phyloP scores from a whole-genome alignment of 2,113 vertebrate genomes.

The Microcebus tavaratra region DNA sequence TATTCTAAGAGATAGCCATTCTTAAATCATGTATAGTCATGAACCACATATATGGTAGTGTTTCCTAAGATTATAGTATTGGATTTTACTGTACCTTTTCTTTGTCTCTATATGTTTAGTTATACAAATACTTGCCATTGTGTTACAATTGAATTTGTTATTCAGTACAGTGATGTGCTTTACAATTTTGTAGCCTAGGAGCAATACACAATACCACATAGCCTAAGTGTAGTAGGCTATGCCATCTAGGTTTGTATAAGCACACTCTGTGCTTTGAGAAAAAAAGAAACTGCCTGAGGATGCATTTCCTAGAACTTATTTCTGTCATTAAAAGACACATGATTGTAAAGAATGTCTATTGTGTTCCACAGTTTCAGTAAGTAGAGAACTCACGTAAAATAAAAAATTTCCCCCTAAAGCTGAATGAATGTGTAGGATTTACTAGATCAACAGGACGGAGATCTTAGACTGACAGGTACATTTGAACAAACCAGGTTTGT shows the following conservation, averaged over 20 bases:
- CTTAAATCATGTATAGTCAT: too few species aligned
- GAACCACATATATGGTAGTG: too few species aligned
- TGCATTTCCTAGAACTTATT: not conserved
- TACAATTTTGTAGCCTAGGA: not conserved
- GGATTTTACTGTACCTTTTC: too few species aligned
- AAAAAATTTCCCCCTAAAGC: rapidly evolving
- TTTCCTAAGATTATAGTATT: too few species aligned
- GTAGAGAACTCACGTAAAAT: not conserved
- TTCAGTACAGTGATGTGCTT: too few species aligned
- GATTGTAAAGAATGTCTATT: not conserved
- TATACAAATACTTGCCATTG: too few species aligned
- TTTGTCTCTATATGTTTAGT: too few species aligned
- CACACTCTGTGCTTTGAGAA: not conserved
- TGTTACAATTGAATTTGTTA: too few species aligned
- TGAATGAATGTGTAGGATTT: not conserved
- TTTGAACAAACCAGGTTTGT: rapidly evolving
- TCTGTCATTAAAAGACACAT: not conserved
- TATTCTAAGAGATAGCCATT: too few species aligned
- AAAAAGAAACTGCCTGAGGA: not conserved
- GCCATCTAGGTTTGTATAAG: not conserved
- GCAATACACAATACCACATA: not conserved
- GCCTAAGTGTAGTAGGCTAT: not conserved
- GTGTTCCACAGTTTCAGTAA: not conserved
- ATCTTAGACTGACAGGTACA: not conserved
- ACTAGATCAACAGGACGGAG: not conserved